These are phyloP conservation scores for Cassiopea xamachana DNA, from an alignment of 30 jellyfish, hydroid and myxozoan species.

Conservation along the genomic window DNA sequence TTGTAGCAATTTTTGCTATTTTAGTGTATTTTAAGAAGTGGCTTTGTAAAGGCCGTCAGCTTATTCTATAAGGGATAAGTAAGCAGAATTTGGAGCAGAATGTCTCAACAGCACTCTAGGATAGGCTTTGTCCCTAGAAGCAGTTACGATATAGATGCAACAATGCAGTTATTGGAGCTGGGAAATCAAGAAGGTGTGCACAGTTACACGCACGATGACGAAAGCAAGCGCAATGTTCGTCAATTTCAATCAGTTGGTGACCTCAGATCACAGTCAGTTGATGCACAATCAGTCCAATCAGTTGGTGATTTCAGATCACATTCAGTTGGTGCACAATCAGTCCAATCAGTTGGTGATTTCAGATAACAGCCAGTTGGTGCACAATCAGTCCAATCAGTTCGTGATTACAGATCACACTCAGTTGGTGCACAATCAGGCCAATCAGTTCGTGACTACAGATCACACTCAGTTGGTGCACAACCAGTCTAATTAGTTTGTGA, in stretches of 20 bases:
- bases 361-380: background rate
- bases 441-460: background rate
- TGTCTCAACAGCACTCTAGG: background rate
- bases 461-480: background rate
- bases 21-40: background rate
- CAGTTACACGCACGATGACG: background rate
- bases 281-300: background rate
- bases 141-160: background rate
- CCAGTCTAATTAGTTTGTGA: background rate
- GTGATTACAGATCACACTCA: constrained; percentile 4
- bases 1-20: background rate
- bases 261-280: background rate
- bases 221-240: background rate
- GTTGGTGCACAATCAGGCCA: background rate
- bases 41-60: background rate
- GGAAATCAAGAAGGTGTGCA: background rate
- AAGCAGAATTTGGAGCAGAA: background rate
- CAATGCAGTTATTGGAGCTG: background rate
- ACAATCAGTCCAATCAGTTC: background rate
- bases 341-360: background rate
- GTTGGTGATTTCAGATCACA: constrained; percentile 9
- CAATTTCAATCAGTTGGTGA: background rate
- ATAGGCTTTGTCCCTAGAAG: background rate
- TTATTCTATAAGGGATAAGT: background rate
- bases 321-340: background rate